Conservation (phyloP, 2,888 invertebrate species). For the Xestia ashworthii region DNA sequence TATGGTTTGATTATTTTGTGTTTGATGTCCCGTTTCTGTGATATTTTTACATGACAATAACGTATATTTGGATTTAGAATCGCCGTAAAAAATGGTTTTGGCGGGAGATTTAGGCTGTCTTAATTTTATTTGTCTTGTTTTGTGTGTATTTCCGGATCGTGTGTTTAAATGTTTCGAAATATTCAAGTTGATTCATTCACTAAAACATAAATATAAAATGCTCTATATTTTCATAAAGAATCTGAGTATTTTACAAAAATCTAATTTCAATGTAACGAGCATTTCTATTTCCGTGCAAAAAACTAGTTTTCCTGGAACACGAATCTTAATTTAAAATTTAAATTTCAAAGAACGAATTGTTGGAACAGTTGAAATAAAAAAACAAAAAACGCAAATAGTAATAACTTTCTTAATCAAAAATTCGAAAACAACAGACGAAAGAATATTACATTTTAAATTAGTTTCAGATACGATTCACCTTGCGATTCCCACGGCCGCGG, state of each 20-base stretch:
- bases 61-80: constrained; percentile 53
- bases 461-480: constrained; percentile 89
- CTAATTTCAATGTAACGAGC: neutral
- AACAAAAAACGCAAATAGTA: constrained; percentile 65
- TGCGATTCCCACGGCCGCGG: constrained; percentile 90
- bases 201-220: neutral
- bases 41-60: constrained; percentile 70
- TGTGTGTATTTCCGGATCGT: constrained; percentile 24
- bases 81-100: constrained; percentile 30
- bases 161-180: constrained; percentile 21
- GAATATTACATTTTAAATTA: constrained; percentile 90
- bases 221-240: neutral
- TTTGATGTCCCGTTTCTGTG: constrained; percentile 67
- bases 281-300: constrained; percentile 4
- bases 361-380: constrained; percentile 16
- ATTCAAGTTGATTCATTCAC: constrained; percentile 4
- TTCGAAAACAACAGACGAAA: constrained; percentile 81
- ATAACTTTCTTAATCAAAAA: constrained; percentile 73
- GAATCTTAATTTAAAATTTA: constrained; percentile 28
- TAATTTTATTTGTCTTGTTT: constrained; percentile 14
- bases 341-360: constrained; percentile 34
- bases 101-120: constrained; percentile 34
- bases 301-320: constrained; percentile 28
- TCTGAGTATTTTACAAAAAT: neutral
- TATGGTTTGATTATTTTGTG: constrained; percentile 79